Evolutionary conservation across 2,888 invertebrate species (phyloP).

Genomic region (Acrocyrtus sp.): DNA sequence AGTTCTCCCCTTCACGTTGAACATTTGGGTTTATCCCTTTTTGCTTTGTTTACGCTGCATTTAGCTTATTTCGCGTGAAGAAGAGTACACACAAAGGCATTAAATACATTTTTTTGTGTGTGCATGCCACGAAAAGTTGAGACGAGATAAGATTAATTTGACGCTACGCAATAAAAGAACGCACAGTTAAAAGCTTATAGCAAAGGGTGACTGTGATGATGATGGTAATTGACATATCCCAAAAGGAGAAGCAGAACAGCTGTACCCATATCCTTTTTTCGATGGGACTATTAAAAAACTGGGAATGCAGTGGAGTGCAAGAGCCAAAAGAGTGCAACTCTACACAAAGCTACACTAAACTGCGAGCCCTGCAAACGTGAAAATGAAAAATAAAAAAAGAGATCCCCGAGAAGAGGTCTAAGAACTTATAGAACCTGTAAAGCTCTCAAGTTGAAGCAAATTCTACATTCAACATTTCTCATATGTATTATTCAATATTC

Average conservation of each 20-base stretch:
- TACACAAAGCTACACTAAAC: no score
- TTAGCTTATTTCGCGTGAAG: not conserved
- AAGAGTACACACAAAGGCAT: not conserved
- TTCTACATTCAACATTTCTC: no score
- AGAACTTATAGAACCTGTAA: no score
- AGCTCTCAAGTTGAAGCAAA: no score
- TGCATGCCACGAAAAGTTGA: not conserved
- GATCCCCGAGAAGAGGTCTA: no score
- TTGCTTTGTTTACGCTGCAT: not conserved
- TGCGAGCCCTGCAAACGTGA: no score
- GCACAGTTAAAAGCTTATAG: no score
- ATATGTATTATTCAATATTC: no score
- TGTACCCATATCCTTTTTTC: conserved; percentile 42
- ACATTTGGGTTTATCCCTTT: not conserved
- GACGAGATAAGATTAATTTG: not conserved
- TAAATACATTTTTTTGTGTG: not conserved
- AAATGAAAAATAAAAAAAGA: no score
- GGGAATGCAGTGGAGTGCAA: no score
- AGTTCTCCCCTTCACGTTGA: not conserved
- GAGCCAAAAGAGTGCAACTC: no score
- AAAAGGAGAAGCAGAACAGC: conserved; percentile 42
- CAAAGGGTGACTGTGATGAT: not conserved
- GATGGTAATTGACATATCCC: conserved; percentile 40
- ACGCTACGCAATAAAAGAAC: conserved; percentile 32
- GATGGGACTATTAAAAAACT: no score